Percentiles rank a stretch among this genome's conserved stretches.
Evolutionary conservation across 2,888 invertebrate genomes (phyloP).

Genomic region (Parelbella ahira): DNA sequence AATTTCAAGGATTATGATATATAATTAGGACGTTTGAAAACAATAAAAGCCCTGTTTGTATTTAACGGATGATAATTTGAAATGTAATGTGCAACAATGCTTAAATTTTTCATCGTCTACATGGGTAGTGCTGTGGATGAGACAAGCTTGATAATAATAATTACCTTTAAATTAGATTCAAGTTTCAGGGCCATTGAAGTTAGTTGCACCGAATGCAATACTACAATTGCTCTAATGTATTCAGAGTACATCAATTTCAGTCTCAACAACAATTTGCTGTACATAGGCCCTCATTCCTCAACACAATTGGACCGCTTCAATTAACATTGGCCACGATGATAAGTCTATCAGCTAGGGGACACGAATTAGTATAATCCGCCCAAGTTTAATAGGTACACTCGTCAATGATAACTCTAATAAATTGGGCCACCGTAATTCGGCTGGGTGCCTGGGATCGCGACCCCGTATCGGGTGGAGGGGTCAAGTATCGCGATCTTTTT

Average conservation of each 20-base stretch:
- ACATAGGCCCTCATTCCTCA: slow-evolving; percentile 3
- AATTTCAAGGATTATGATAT: no score
- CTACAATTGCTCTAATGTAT: no score
- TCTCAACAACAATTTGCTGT: not conserved
- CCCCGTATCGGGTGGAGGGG: slow-evolving; percentile 15
- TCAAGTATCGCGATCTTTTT: slow-evolving; percentile 23
- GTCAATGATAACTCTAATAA: slow-evolving; percentile 14
- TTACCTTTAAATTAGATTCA: no score
- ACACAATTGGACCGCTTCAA: slow-evolving; percentile 1
- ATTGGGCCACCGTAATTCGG: slow-evolving; percentile 24
- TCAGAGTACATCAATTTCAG: not conserved
- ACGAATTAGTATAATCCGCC: slow-evolving; percentile 26
- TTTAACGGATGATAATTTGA: no score
- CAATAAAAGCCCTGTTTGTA: no score
- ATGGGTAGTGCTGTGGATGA: no score
- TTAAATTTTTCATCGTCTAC: no score
- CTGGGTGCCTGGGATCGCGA: slow-evolving; percentile 12
- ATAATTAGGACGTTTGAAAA: no score
- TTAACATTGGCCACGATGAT: slow-evolving; percentile 4
- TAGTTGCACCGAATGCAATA: no score
- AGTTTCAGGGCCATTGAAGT: no score
- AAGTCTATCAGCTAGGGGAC: slow-evolving; percentile 10
- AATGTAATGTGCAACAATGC: no score
- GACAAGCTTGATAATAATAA: no score
- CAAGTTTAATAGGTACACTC: slow-evolving; percentile 14